Percentiles rank a stretch among this genome's conserved stretches.
Evolutionary conservation across 2,113 vertebrate species (phyloP).

Genomic region (Antechinus flavipes): DNA sequence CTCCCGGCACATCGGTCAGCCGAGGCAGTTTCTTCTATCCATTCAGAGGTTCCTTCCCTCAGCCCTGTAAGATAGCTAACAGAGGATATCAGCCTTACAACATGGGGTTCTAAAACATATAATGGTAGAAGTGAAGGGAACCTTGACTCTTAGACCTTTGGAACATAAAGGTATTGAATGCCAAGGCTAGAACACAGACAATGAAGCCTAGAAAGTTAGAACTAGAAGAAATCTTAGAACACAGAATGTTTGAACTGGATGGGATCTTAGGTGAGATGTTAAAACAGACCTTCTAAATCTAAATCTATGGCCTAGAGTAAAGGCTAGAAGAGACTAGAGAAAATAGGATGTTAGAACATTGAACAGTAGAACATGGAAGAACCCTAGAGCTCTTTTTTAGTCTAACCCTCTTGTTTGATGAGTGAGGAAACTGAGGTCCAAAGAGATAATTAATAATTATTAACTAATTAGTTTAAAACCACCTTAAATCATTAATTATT

Average conservation of each 20-base stretch:
- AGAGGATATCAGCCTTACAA: not conserved
- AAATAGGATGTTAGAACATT: not conserved
- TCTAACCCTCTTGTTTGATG: not conserved
- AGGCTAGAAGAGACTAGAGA: not conserved
- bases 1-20: not conserved
- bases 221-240: not conserved
- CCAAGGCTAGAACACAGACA: not conserved
- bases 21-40: not conserved
- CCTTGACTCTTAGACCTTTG: not conserved
- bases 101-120: not conserved
- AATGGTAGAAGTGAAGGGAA: not conserved
- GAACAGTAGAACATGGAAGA: not conserved
- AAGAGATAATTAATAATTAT: not conserved
- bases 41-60: not conserved
- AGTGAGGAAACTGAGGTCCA: not conserved
- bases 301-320: not conserved
- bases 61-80: not conserved
- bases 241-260: not conserved
- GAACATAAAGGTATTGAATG: not conserved
- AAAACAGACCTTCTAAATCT: not conserved
- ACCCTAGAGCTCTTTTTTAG: not conserved
- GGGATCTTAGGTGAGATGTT: not conserved
- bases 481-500: too few relatives aligned
- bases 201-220: not conserved
- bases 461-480: too few relatives aligned